phyloP scores from a whole-genome alignment of 2,888 invertebrate species.

The Orthosia incerta region DNA sequence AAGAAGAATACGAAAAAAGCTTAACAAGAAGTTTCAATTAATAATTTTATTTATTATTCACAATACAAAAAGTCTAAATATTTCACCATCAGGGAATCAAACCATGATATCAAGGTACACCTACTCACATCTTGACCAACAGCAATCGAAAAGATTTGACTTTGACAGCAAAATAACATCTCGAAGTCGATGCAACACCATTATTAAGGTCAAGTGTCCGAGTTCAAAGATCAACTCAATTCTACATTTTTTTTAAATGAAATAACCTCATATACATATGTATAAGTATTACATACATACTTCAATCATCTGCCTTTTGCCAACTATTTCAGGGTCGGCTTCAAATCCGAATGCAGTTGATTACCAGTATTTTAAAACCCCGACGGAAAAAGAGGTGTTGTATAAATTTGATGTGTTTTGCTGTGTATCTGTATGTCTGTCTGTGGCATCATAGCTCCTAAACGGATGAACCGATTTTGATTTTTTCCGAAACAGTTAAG shows the following conservation, averaged over 20 bases:
- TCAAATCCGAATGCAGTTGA: not conserved
- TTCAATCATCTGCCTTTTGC: not conserved
- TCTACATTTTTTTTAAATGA: constrained; percentile 38
- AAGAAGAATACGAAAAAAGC: too few species aligned
- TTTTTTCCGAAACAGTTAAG: too few species aligned
- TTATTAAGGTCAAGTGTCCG: constrained; percentile 56
- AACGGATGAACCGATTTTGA: too few species aligned
- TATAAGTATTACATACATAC: constrained; percentile 12
- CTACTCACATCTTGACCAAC: constrained; percentile 10
- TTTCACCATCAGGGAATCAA: not conserved
- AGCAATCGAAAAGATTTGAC: not conserved
- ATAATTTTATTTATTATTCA: too few species aligned
- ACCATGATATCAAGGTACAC: not conserved
- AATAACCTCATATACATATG: constrained; percentile 14
- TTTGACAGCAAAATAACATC: constrained; percentile 35
- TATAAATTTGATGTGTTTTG: too few species aligned
- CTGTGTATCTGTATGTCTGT: too few species aligned
- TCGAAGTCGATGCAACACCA: constrained; percentile 37
- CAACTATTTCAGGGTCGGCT: not conserved
- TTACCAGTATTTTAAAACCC: not conserved
- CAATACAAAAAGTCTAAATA: too few species aligned
- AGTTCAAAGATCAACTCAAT: constrained; percentile 52
- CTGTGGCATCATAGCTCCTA: too few species aligned
- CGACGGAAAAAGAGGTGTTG: too few species aligned
- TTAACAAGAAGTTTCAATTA: too few species aligned